These are phyloP conservation scores for Brachyhypopomus occidentalis DNA, from an alignment of 2,113 vertebrate genomes.

Conservation along the genomic window DNA sequence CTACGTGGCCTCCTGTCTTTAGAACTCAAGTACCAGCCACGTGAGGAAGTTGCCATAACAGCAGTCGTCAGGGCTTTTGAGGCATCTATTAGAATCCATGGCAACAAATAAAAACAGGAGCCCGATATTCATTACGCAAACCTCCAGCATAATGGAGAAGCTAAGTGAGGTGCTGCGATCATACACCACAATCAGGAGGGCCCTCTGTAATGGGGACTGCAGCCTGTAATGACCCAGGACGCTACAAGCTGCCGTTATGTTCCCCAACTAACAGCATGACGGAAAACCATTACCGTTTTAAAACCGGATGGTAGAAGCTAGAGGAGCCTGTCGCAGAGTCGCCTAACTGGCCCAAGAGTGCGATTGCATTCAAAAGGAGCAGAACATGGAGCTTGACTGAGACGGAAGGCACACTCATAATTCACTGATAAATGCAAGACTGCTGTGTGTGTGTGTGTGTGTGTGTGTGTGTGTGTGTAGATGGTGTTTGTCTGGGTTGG, in stretches of 20 bases:
- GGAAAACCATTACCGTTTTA: not conserved
- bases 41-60: constrained; percentile 50
- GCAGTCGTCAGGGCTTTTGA: constrained; percentile 47
- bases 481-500: not conserved
- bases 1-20: constrained; percentile 17
- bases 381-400: not conserved
- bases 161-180: constrained; percentile 7
- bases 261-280: not conserved
- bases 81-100: constrained; percentile 50
- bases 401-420: not conserved
- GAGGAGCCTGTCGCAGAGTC: not conserved
- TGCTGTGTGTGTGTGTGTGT: not conserved
- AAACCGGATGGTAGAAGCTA: not conserved
- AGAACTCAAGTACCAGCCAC: constrained; percentile 8
- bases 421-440: not conserved
- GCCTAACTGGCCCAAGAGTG: not conserved
- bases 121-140: constrained; percentile 46
- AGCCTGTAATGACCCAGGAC: not conserved
- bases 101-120: constrained; percentile 50
- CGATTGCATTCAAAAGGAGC: not conserved
- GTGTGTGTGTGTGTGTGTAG: not conserved
- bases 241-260: not conserved
- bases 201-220: constrained; percentile 10
- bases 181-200: constrained; percentile 8
- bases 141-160: constrained; percentile 15